Conservation (phyloP, 1,140 invertebrate genomes). For the Pachypeltis micranthus region DNA sequence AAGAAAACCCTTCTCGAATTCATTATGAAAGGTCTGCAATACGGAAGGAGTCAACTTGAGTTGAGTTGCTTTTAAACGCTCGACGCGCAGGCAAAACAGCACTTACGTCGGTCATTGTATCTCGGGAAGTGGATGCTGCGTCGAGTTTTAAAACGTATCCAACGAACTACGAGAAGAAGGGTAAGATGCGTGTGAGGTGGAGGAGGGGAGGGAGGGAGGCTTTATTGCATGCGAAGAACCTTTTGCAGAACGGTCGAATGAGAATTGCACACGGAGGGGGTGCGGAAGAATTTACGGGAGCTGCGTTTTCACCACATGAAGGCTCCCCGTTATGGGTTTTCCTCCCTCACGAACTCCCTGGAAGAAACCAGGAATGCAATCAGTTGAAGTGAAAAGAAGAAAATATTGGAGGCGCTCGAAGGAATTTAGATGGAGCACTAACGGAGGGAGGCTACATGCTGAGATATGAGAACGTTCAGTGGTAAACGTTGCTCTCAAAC, state of each 20-base stretch:
- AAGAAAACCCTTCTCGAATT: too few species aligned
- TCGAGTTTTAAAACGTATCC: background rate
- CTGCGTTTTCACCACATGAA: conserved; percentile 1
- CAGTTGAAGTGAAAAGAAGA: conserved; percentile 8
- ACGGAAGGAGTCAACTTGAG: too few species aligned
- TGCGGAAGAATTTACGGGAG: background rate
- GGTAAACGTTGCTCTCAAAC: too few species aligned
- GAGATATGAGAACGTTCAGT: too few species aligned
- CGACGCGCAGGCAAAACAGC: background rate
- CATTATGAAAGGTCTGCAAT: background rate
- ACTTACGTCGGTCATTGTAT: background rate
- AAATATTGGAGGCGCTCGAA: conserved; percentile 6
- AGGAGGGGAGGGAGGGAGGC: too few species aligned
- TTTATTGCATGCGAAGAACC: background rate
- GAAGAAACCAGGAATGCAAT: conserved; percentile 8
- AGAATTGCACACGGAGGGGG: too few species aligned
- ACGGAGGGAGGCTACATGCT: conserved; percentile 6
- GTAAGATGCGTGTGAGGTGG: too few species aligned
- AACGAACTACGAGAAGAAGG: too few species aligned
- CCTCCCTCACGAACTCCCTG: background rate
- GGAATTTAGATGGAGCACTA: conserved; percentile 5
- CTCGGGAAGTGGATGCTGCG: background rate
- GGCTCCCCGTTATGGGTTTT: conserved; percentile 5
- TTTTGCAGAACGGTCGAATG: background rate
- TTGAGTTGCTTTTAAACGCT: background rate